These are phyloP conservation scores for Anodontia alba DNA, from an alignment of 2,888 invertebrate species.

Conservation along the genomic window DNA sequence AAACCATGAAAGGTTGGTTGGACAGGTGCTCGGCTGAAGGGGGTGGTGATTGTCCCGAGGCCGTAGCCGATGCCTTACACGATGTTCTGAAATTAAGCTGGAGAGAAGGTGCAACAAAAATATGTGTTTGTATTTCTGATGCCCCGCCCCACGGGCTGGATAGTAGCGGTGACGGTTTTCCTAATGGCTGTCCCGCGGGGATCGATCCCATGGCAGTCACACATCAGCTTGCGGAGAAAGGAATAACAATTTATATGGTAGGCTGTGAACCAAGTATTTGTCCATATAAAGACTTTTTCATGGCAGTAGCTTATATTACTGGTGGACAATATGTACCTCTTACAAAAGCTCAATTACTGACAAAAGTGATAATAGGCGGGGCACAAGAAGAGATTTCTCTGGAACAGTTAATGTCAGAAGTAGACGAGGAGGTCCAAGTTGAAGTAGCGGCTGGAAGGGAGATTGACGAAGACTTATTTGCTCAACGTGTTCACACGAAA, in stretches of 20 bases:
- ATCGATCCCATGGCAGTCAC: conserved; percentile 72
- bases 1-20: conserved; percentile 72
- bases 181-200: conserved; percentile 74
- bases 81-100: conserved; percentile 71
- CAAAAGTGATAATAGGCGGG: conserved; percentile 75
- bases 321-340: conserved; percentile 79
- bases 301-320: conserved; percentile 72
- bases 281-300: conserved; percentile 74
- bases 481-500: conserved; percentile 28
- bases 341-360: conserved; percentile 63
- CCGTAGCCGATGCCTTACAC: conserved; percentile 76
- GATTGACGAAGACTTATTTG: conserved; percentile 40
- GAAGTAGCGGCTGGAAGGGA: conserved; percentile 44
- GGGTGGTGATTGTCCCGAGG: conserved; percentile 77
- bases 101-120: conserved; percentile 74
- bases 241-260: conserved; percentile 72
- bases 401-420: conserved; percentile 70
- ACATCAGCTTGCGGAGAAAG: conserved; percentile 69
- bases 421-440: conserved; percentile 64
- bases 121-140: conserved; percentile 76
- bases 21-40: conserved; percentile 67
- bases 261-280: conserved; percentile 73
- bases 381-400: conserved; percentile 78
- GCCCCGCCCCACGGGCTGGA: conserved; percentile 78
- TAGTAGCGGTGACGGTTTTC: conserved; percentile 65